Percentiles rank a stretch among this genome's conserved stretches.
phyloP scores from a whole-genome alignment of 2,113 vertebrate species.

The Cochlearius cochlearius region DNA sequence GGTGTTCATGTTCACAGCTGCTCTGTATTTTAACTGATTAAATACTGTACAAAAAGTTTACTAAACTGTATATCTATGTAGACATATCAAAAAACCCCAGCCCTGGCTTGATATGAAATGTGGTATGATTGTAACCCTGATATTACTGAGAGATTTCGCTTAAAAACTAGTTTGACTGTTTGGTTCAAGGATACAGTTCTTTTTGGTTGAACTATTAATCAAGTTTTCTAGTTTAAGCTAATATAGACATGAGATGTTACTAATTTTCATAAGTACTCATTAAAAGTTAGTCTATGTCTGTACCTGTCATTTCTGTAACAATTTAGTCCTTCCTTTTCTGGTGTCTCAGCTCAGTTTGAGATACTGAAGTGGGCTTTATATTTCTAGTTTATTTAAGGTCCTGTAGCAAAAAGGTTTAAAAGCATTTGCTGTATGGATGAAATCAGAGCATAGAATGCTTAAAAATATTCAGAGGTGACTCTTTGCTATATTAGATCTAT shows the following conservation, averaged over 20 bases:
- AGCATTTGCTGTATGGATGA: background rate
- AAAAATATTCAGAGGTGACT: constrained; percentile 1
- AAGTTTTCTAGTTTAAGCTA: background rate
- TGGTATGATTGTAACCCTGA: background rate
- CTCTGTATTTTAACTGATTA: background rate
- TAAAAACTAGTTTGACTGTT: background rate
- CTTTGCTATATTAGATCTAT: background rate
- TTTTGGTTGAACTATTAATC: background rate
- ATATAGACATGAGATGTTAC: background rate
- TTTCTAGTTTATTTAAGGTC: background rate
- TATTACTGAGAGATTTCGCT: background rate
- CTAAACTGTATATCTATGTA: background rate
- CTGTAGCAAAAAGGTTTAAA: background rate
- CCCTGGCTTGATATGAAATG: background rate
- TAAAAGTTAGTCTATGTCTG: background rate
- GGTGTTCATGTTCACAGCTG: background rate
- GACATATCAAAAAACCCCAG: background rate
- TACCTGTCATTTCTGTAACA: constrained; percentile 42
- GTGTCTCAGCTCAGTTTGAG: constrained; percentile 8
- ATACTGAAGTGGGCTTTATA: background rate
- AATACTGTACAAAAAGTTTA: background rate
- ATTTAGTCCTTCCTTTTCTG: background rate
- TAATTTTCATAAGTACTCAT: constrained; percentile 8
- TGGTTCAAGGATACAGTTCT: background rate
- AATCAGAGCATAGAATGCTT: constrained; percentile 11